Base-by-base conservation (phyloP, 64 coral and sea anemone species). In the Pocillopora damicornis region DNA sequence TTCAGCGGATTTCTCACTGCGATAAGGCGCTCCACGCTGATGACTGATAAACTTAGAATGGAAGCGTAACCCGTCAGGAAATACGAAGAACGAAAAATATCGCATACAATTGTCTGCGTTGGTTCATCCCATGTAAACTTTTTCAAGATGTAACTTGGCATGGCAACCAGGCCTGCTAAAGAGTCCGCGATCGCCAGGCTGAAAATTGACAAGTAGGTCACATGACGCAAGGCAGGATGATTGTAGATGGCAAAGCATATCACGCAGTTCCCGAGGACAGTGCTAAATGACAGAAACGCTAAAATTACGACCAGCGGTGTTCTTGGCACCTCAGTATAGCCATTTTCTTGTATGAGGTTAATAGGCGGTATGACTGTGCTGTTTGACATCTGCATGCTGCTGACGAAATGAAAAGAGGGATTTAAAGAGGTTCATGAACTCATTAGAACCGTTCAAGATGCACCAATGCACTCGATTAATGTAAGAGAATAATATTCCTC, bases 101-200 rank as follows among this genome's bases (percentile, higher is more conserved):
- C 97, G 56, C 97, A 99, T 4, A 94, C 77, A 4, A 80, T 76
- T 15, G 67, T 59, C 58, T 93, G 79, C 12, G 58, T 51, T 16
- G 79, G 56, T 18, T 86, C 92, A 6, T 60, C 59, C 37, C 92
- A 60, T 11, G 81, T 23, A 15, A 91, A 87, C 86, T 99, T 99
- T 69, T 99, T 99, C 11, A 92, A 59, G 13, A 99, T 92, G 62
- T 99, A 99, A 15, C 88, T 86, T 9, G 97, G 97, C 90, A 99
- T 95, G 22, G 97, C 97, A 61, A 95, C 62, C 13, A 90, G 63
- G n/a, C 97, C 97, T 13, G 88, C 90, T n/a, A 99, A 78, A n/a
- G 95, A 84, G 77, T 99, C 97, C 9, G 97, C 97, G 22, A 98
- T 72, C 63, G 96, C 93, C 15, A 98, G 91, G 74, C 96, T 98